Evolutionary conservation across 2,113 vertebrate species (phyloP).

Genomic region (Neodontobutis hainanensis): DNA sequence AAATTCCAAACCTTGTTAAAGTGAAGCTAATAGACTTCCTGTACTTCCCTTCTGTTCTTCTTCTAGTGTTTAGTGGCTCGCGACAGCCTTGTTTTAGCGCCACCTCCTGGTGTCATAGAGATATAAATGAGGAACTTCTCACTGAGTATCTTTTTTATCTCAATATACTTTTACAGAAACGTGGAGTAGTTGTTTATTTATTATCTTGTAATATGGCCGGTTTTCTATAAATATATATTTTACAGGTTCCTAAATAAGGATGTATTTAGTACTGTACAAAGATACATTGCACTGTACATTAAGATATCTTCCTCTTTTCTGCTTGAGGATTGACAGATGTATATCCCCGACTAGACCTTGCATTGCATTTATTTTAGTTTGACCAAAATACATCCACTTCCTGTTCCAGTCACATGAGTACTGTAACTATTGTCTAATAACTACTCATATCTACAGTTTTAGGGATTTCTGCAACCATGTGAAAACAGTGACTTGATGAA

Average conservation of each 20-base stretch:
- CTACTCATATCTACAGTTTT: background rate
- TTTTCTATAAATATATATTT: background rate
- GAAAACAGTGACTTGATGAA: too few species aligned
- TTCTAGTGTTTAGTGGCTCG: background rate
- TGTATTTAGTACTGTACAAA: too few species aligned
- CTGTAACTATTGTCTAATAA: background rate
- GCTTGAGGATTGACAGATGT: background rate
- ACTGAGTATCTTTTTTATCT: too few species aligned
- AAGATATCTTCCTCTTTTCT: background rate
- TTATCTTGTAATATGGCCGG: too few species aligned
- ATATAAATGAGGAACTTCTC: background rate
- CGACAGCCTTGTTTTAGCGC: background rate
- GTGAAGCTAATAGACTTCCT: background rate
- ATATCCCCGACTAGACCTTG: slow-evolving; percentile 19
- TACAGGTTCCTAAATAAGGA: too few species aligned
- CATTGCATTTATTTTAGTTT: background rate
- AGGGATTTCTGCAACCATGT: too few species aligned
- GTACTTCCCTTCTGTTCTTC: background rate
- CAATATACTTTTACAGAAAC: too few species aligned
- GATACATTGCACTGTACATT: too few species aligned
- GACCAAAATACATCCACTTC: slow-evolving; percentile 23
- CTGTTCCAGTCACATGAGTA: slow-evolving; percentile 15
- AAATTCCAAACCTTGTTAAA: background rate
- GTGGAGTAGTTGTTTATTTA: too few species aligned
- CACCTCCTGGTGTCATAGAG: background rate